phyloP scores from a whole-genome alignment of 1,140 invertebrate genomes.

The Chelonus insularis region DNA sequence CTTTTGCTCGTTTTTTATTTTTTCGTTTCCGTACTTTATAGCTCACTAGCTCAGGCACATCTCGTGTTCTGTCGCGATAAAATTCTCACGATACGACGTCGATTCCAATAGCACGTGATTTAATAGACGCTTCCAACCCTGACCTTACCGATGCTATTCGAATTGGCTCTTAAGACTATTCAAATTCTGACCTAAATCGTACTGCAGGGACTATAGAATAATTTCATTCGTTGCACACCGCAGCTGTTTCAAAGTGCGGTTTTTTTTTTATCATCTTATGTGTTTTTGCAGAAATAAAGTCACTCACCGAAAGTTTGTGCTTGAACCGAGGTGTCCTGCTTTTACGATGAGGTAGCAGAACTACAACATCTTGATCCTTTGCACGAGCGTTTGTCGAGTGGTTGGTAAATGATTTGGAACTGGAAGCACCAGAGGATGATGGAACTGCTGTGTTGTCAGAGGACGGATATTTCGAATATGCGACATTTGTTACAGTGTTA shows the following conservation, averaged over 20 bases:
- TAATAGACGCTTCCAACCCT: conserved; percentile 23
- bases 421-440: conserved; percentile 29
- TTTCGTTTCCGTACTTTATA: neutral
- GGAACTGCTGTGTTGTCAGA: conserved; percentile 34
- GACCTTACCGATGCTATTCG: conserved; percentile 27
- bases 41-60: neutral
- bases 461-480: conserved; percentile 62
- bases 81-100: conserved; percentile 2
- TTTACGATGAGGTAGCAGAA: conserved; percentile 47
- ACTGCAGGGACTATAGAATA: conserved; percentile 12
- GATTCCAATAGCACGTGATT: conserved; percentile 20
- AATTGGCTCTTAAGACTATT: conserved; percentile 27
- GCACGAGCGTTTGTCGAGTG: conserved; percentile 12
- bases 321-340: conserved; percentile 46
- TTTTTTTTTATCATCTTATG: neutral
- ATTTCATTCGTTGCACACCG: conserved; percentile 6
- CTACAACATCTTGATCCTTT: conserved; percentile 52
- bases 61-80: conserved; percentile 13
- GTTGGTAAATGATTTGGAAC: conserved; percentile 31
- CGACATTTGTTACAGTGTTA: conserved; percentile 65
- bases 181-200: conserved; percentile 32
- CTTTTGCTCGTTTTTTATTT: neutral
- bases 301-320: conserved; percentile 52
- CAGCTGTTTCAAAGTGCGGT: conserved; percentile 13
- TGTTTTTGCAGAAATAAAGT: neutral